Conservation (phyloP, 1,140 invertebrate species). For the Charaxes varanes region DNA sequence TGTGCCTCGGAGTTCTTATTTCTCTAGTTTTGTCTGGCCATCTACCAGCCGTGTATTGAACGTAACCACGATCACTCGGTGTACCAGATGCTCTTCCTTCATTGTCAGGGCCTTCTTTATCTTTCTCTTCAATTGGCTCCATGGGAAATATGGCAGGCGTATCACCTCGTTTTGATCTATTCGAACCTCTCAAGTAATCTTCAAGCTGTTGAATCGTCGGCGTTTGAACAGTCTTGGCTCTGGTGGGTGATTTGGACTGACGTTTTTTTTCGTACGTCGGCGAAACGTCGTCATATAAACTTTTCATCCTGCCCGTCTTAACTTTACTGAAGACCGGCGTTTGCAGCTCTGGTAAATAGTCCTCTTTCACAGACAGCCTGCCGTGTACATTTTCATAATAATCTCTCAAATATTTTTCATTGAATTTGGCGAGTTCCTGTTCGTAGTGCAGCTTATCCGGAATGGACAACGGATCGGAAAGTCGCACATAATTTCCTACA, state of each 20-base stretch:
- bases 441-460: constrained; percentile 58
- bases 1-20: constrained; percentile 76
- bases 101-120: constrained; percentile 44
- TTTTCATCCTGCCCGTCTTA: constrained; percentile 46
- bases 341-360: constrained; percentile 66
- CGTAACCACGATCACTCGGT: constrained; percentile 80
- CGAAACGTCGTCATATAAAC: constrained; percentile 51
- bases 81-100: constrained; percentile 72
- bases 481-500: constrained; percentile 51
- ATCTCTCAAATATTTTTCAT: constrained; percentile 59
- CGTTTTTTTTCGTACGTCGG: constrained; percentile 47
- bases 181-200: constrained; percentile 55
- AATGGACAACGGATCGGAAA: constrained; percentile 50
- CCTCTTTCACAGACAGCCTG: constrained; percentile 46
- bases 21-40: constrained; percentile 75
- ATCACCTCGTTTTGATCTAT: constrained; percentile 42
- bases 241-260: constrained; percentile 43
- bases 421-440: constrained; percentile 59
- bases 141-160: constrained; percentile 71
- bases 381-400: constrained; percentile 45
- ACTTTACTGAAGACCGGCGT: constrained; percentile 67
- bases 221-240: constrained; percentile 47
- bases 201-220: constrained; percentile 68
- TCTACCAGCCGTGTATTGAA: constrained; percentile 79
- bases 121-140: constrained; percentile 65